A percentile compares a stretch with the other conserved stretches of the same genome.
These are phyloP conservation scores for Pycnonotus jocosus DNA, from an alignment of 2,113 vertebrate genomes.

Conservation along the genomic window DNA sequence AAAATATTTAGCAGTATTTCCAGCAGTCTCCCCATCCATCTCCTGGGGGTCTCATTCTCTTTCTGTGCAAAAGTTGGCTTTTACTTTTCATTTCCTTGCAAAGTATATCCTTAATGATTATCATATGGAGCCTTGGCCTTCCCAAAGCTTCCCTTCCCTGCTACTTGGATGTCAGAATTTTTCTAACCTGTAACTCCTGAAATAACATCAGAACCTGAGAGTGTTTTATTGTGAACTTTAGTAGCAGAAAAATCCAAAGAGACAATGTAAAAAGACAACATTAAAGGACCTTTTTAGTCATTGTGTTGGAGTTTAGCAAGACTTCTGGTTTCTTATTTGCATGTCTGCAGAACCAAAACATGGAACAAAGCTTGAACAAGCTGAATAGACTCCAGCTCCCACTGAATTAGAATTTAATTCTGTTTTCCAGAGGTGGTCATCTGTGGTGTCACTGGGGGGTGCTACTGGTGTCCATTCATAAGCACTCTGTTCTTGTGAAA, in stretches of 20 bases:
- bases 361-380: background rate
- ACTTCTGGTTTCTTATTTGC: background rate
- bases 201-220: background rate
- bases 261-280: background rate
- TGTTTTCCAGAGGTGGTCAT: background rate
- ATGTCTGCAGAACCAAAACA: background rate
- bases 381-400: background rate
- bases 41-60: background rate
- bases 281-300: background rate
- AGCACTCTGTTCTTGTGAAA: background rate
- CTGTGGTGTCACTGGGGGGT: fast-evolving
- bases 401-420: background rate
- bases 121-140: background rate
- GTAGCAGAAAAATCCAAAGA: background rate
- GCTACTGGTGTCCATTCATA: background rate
- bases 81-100: background rate
- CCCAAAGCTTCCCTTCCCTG: background rate
- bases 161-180: background rate
- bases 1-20: background rate
- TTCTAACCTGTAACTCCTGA: background rate
- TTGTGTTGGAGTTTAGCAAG: background rate
- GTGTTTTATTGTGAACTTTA: background rate
- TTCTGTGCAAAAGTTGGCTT: background rate
- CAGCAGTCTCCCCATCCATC: no score
- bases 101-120: background rate